Conservation (phyloP, 2,888 invertebrate genomes). For the Agonum fuliginosum region DNA sequence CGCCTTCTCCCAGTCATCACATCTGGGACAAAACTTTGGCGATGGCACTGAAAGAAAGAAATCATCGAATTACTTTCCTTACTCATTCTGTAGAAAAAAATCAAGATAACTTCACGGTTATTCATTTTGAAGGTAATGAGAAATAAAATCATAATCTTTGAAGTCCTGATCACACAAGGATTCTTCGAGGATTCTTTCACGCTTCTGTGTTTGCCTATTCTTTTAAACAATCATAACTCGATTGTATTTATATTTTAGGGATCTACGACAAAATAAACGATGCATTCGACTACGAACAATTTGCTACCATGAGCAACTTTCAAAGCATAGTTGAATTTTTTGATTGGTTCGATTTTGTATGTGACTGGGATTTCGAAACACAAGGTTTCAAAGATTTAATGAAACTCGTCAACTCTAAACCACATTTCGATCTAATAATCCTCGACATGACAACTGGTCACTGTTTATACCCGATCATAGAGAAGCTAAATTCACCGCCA, state of each 20-base stretch:
- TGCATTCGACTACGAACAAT: background rate
- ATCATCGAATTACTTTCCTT: constrained; percentile 66
- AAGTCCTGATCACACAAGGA: no score
- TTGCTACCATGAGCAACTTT: background rate
- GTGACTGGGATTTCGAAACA: constrained; percentile 17
- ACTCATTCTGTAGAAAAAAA: constrained; percentile 45
- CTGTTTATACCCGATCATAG: constrained; percentile 45
- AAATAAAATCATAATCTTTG: no score
- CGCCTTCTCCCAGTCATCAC: constrained; percentile 62
- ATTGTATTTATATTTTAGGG: background rate
- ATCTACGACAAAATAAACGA: background rate
- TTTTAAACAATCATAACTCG: no score
- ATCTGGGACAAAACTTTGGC: constrained; percentile 61
- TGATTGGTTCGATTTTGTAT: background rate
- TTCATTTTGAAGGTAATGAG: constrained; percentile 64
- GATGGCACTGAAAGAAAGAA: constrained; percentile 62
- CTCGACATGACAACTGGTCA: constrained; percentile 40
- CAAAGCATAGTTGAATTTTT: background rate
- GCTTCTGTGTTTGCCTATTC: no score
- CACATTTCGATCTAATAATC: constrained; percentile 45
- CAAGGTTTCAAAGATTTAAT: constrained; percentile 12
- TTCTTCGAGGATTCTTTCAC: no score
- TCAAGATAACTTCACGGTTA: constrained; percentile 59
- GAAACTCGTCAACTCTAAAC: background rate
- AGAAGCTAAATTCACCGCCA: constrained; percentile 36